These are phyloP conservation scores for Pyrochroa serraticornis DNA, from an alignment of 2,888 invertebrate genomes.

Conservation along the genomic window DNA sequence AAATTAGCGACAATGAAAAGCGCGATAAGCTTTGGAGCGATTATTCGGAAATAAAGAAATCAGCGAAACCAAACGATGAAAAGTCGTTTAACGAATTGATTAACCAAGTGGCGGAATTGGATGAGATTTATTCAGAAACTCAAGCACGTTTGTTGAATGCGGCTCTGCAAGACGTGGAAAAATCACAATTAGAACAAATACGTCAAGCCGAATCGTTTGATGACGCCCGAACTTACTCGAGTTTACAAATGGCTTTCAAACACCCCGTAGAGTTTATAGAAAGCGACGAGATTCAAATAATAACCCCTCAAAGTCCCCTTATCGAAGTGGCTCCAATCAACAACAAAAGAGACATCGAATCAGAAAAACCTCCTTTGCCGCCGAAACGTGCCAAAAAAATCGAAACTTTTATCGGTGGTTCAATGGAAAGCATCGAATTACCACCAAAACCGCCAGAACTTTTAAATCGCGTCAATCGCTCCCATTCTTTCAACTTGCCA, in stretches of 20 bases:
- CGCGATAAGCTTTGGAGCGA: slow-evolving; percentile 41
- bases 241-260: slow-evolving; percentile 83
- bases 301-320: slow-evolving; percentile 60
- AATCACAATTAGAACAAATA: slow-evolving; percentile 32
- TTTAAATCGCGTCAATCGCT: slow-evolving; percentile 38
- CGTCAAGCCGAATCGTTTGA: slow-evolving; percentile 68
- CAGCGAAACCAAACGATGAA: slow-evolving; percentile 56
- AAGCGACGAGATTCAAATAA: slow-evolving; percentile 50
- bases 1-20: slow-evolving; percentile 51
- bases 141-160: slow-evolving; percentile 63
- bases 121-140: slow-evolving; percentile 80
- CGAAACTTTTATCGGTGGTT: slow-evolving; percentile 54
- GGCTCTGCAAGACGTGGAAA: slow-evolving; percentile 31
- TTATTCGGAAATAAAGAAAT: slow-evolving; percentile 40
- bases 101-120: slow-evolving; percentile 79
- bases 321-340: slow-evolving; percentile 50
- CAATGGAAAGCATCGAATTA: slow-evolving; percentile 38
- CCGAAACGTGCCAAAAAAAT: slow-evolving; percentile 76
- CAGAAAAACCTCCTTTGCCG: slow-evolving; percentile 56
- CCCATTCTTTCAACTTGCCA: slow-evolving; percentile 50
- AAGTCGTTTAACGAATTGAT: slow-evolving; percentile 74
- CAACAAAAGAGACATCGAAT: slow-evolving; percentile 32
- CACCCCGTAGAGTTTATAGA: slow-evolving; percentile 72
- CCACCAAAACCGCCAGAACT: not conserved
- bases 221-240: slow-evolving; percentile 82